Base-by-base conservation (phyloP, 2,113 vertebrate species). In the Melospiza georgiana region DNA sequence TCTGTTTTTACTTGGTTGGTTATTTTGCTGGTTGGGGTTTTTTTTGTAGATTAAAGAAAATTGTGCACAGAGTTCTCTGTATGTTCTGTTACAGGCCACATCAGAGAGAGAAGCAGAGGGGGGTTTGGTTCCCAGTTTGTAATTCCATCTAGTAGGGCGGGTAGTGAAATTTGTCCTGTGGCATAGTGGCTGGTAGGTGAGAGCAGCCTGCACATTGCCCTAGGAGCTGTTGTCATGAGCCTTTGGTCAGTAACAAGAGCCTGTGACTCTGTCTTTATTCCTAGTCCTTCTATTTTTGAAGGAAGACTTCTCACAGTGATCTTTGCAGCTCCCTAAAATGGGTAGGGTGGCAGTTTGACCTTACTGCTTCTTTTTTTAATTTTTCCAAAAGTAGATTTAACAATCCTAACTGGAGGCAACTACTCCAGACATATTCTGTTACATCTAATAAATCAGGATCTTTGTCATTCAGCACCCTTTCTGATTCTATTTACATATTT, bases 131-230 rank as follows among this genome's bases (percentile, higher is more conserved):
- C 8, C 27, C 30, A 55, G 6, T 20, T 63, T 84, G 58, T 17
- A 1, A 10, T 67, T 87, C 58, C 33, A 22, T 12, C 21, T 55
- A 20, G 5, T 21, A 30, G 20, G 6, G 5, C 2, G 31, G 12
- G 8, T 55, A 46, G 17, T 30, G 54, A 69, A 62, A 71, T 49
- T 81, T 59, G 46, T 23, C 12, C 21, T 17, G 24, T 24, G 39
- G 17, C 1, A 0, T 21, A 48, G 10, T 27, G 22, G 30, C 33
- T 8, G 2, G 23, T 23, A 55, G 14, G 18, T 0, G 0, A 59
- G 10, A 81, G 9, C 52, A 63, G 19, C 9, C 23, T 79, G 41
- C 19, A n/a, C 1, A 0, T 30, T 63, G 12, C 23, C 5, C 6
- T 17, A 20, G 31, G 39, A 65, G 11, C 11, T 39, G 7, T 37